A percentile compares a stretch with the other conserved stretches of the same genome.
Evolutionary conservation across 1,140 invertebrate species (phyloP).

Genomic region (Aphaenogaster floridana): DNA sequence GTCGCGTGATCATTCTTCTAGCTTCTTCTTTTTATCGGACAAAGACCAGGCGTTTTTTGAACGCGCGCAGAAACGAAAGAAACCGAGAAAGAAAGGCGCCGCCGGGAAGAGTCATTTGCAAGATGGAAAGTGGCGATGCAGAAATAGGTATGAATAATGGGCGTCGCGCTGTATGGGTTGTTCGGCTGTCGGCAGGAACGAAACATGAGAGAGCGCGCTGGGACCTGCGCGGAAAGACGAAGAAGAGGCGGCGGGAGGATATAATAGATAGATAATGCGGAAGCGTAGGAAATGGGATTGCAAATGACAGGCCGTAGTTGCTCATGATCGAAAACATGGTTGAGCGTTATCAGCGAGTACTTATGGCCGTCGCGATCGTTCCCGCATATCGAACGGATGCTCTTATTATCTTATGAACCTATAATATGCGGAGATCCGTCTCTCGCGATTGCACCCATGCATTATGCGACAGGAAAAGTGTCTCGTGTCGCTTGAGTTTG

Average conservation of each 20-base stretch:
- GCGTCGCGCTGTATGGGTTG: constrained; percentile 36
- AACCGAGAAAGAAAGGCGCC: constrained; percentile 25
- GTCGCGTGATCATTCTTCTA: not conserved
- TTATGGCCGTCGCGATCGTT: constrained; percentile 16
- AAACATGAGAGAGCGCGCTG: constrained; percentile 38
- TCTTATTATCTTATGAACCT: constrained; percentile 66
- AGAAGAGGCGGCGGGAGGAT: constrained; percentile 13
- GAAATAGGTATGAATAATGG: constrained; percentile 72
- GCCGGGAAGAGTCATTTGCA: constrained; percentile 61
- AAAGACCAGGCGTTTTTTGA: not conserved
- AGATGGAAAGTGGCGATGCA: constrained; percentile 58
- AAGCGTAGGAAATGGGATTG: constrained; percentile 76
- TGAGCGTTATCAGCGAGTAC: constrained; percentile 43
- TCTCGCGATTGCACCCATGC: constrained; percentile 23
- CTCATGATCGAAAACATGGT: constrained; percentile 61
- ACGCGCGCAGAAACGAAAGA: constrained; percentile 36
- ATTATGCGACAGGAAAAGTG: constrained; percentile 30
- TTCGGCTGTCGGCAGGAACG: constrained; percentile 55
- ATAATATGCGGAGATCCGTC: constrained; percentile 53
- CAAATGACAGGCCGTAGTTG: constrained; percentile 72
- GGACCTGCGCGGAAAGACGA: constrained; percentile 15
- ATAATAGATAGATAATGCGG: constrained; percentile 66
- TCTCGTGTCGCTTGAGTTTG: not conserved
- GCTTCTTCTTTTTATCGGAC: not conserved
- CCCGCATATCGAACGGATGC: constrained; percentile 38